Base-by-base conservation (phyloP, 2,113 vertebrate genomes). In the Perca fluviatilis region DNA sequence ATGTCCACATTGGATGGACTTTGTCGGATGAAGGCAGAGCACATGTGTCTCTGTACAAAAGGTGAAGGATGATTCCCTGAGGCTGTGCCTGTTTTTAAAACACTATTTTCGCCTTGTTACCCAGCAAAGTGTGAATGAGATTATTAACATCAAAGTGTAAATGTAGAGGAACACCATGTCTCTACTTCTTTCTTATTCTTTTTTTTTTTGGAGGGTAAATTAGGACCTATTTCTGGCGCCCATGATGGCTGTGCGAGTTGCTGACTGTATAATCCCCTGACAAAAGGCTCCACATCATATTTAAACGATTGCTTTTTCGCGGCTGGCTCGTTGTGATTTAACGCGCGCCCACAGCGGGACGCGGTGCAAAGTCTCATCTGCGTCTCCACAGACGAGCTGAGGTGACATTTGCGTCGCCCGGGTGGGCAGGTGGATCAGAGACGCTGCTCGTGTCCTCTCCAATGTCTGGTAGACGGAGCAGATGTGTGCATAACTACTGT, bases 321-420 rank as follows among this genome's bases (percentile, higher is more conserved):
- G 88, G 91, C 85, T 76, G 91, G 72, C 91, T 95, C 92, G 85
- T 94, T 94, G 93, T 89, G 92, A 93, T 93, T 94, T 91, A 90
- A 93, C 88, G 84, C 93, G 89, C 86, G 88, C 87, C 89, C 80
- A 87, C 86, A 85, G 89, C 82, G 81, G 83, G 91, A 91, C 70
- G 82, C 76, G 91, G 90, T 67, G 76, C 80, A 27, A 46, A 79
- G 82, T 68, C 86, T 87, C 85, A 76, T 80, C 87, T 88, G 88
- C 82, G 10, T 80, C 86, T 83, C 75, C 54, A 1, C 40, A 81
- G 70, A 84, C 73, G 70, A 74, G 80, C 77, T 40, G 82, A 86
- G 80, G 89, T 92, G 94, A 93, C 87, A 93, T 95, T 94, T 91
- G 87, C 86, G 75, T 86, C 54, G 85, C 70, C 74, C 43, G 79